Evolutionary conservation across 2,888 invertebrate genomes (phyloP), one percentile per base, ranked within the genome.

Genomic region (Mesorhabditis sp.): DNA sequence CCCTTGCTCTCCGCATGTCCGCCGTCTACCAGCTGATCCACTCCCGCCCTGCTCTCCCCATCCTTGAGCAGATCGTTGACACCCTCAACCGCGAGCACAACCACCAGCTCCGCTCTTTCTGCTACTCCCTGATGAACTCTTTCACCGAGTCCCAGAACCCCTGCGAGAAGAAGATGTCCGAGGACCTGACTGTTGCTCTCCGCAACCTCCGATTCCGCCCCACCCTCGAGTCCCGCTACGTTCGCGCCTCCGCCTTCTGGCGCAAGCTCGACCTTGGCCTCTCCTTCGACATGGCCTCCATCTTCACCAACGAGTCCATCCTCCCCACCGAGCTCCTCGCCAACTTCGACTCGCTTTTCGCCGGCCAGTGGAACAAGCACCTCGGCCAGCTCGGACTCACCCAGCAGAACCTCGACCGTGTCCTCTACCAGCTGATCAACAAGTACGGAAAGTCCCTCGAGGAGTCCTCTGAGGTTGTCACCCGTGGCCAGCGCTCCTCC

Each of bases 61-160:
- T 82, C 67, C 73, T 84, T 50, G 78, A 79, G 66, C 79, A 79
- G 72, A 77, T 84, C 69, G 76, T 74, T 66, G 69, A 71, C 65
- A 68, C 70, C 42, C 66, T 80, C 50, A 69, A 74, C 66, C 67
- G 69, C 15, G 84, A 84, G 65, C 74, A 67, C 62, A 77, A 75
- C 73, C 73, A 72, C 44, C 79, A 83, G 67, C 75, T 84, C n/a
- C 74, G 76, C 67, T 65, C 76, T 45, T 84, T 80, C 79, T 75
- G 75, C 66, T 73, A 73, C 71, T 74, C 79, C 50, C 69, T 74
- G 62, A 73, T 84, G 69, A 65, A 74, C 15, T 71, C 74, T n/a
- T 65, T 78, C 68, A 70, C 82, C 67, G 70, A 80, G 67, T 74
- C 74, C 61, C 71, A 72, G 69, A 78, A 77, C 45, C 79, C 80